Base-by-base conservation (phyloP, 2,888 invertebrate species). In the Bellardia bayeri region DNA sequence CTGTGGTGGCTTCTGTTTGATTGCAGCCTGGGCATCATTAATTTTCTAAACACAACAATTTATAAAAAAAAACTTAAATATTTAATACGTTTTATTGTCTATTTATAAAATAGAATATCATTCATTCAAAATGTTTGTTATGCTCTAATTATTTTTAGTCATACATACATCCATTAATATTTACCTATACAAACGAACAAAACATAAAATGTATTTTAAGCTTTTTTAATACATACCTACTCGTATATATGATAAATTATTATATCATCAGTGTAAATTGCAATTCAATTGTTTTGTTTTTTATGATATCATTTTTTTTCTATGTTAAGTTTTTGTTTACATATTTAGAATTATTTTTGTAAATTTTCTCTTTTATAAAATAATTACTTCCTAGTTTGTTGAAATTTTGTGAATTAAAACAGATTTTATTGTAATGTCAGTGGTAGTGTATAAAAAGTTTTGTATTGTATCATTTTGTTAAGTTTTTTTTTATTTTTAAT, bases 21-120 rank as follows among this genome's bases (percentile, higher is more conserved):
- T 99, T 90, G 93, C 97, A 71, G 98, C 97, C 68, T 99, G 99
- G 99, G 93, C 98, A 23, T 95, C 97, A 84, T 96, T 98, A 96
- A 94, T 96, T 90, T 93, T 97, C 90, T 97, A 96, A 95, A 80
- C 75, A 23, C 56, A 33, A 33, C 33, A 45, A 45, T 11, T 7
- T 14, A 71, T 6, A 33, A 75, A 54, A 23, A 23, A 13, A 68
- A 68, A 54, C 42, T 49, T 8, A 61, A 45, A 40, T 54, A 64
- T 33, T 14, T 5, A 72, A 72, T 40, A 68, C 37, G 6, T 66
- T 85, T 75, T 80, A 69, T 85, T 85, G 51, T 69, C 74, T 81
- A 69, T 51, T 75, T 85, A 74, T 33, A 66, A 74, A 75, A 82
- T 74, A 69, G 13, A 81, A 45, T 16, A 56, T 40, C 37, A 33